Percentiles rank a stretch among this genome's conserved stretches.
phyloP scores from a whole-genome alignment of 2,113 vertebrate species.

The Tragulus kanchil region DNA sequence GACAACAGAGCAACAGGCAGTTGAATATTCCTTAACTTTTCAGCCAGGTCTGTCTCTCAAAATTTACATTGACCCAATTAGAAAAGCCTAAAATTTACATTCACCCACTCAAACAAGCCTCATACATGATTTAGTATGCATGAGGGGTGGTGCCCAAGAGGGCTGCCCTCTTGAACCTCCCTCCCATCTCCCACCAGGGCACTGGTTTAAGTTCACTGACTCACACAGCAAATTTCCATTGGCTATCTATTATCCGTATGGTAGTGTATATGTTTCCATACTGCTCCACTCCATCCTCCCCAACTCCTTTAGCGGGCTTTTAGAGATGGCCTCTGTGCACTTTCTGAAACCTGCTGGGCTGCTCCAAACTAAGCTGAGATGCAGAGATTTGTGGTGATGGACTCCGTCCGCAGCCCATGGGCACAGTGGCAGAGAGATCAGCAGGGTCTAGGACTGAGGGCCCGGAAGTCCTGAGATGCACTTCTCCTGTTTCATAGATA shows the following conservation, averaged over 20 bases:
- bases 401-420: neutral
- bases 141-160: too few relatives aligned
- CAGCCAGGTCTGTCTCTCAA: neutral
- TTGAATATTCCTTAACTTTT: neutral
- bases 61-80: too few relatives aligned
- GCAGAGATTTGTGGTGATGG: neutral
- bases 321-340: neutral
- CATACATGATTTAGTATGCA: neutral
- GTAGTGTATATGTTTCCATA: too few relatives aligned
- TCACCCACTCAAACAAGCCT: neutral
- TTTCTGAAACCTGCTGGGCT: neutral
- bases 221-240: too few relatives aligned
- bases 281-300: too few relatives aligned
- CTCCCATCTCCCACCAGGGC: too few relatives aligned
- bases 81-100: neutral
- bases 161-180: too few relatives aligned
- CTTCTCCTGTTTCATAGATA: neutral
- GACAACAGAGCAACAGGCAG: neutral
- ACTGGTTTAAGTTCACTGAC: too few relatives aligned
- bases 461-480: neutral
- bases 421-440: neutral
- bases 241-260: too few relatives aligned
- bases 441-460: fast-evolving
- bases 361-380: neutral
- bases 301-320: too few relatives aligned